phyloP scores from a whole-genome alignment of 2,113 vertebrate genomes.

The Callopanchax toddi region DNA sequence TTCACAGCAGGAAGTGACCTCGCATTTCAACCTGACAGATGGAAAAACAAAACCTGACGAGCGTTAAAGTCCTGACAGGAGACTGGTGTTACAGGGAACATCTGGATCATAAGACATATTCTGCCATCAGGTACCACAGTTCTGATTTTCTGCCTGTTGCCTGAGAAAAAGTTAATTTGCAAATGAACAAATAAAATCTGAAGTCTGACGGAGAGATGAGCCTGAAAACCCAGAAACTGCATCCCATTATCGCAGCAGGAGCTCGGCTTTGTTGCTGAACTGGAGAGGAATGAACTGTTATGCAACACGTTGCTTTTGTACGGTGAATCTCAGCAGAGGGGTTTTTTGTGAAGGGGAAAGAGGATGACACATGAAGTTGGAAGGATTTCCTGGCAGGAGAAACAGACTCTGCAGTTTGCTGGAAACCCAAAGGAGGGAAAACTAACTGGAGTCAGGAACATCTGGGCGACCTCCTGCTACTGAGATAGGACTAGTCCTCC shows the following conservation, averaged over 20 bases:
- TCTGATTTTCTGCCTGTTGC: not conserved
- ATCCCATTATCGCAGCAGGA: conserved; percentile 12
- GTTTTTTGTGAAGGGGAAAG: conserved; percentile 30
- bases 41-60: no score
- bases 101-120: not conserved
- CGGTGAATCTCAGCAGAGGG: conserved; percentile 65
- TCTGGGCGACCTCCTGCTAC: conserved; percentile 59
- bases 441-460: conserved; percentile 60
- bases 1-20: no score
- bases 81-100: not conserved
- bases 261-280: conserved; percentile 35
- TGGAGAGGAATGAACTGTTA: conserved; percentile 45
- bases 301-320: conserved; percentile 59
- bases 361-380: conserved; percentile 62
- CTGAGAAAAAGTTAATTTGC: no score
- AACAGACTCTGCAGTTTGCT: conserved; percentile 50
- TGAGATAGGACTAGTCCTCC: conserved; percentile 47
- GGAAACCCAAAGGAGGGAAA: conserved; percentile 63
- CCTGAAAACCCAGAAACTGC: conserved; percentile 19
- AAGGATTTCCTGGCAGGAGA: conserved; percentile 38
- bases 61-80: not conserved
- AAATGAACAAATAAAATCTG: not conserved
- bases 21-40: no score
- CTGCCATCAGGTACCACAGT: not conserved
- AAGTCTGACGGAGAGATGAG: conserved; percentile 8